Conservation (phyloP, 1,140 invertebrate species). For the Acromyrmex heyeri region DNA sequence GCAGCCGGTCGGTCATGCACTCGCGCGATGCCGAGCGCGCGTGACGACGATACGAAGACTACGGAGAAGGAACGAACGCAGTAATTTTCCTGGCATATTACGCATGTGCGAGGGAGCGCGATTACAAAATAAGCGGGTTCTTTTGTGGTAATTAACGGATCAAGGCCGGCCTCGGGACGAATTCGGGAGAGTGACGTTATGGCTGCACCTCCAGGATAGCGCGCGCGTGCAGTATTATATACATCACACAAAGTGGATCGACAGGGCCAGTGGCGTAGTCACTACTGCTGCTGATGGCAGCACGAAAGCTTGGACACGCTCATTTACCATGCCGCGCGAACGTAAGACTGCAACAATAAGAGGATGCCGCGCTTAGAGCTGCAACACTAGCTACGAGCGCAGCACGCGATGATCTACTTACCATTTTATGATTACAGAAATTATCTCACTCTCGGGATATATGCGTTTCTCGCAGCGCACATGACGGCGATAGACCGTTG, state of each 20-base stretch:
- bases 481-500: neutral
- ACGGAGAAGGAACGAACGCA: constrained; percentile 61
- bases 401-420: constrained; percentile 55
- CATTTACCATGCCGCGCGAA: constrained; percentile 24
- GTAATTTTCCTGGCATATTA: constrained; percentile 83
- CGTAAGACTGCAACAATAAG: constrained; percentile 18
- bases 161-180: constrained; percentile 79
- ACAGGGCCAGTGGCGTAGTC: constrained; percentile 39
- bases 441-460: constrained; percentile 33
- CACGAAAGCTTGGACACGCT: constrained; percentile 35
- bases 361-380: constrained; percentile 24
- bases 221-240: constrained; percentile 10
- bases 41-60: constrained; percentile 68
- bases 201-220: constrained; percentile 30
- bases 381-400: neutral
- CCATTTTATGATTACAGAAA: constrained; percentile 57
- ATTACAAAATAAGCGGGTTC: constrained; percentile 86
- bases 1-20: constrained; percentile 65
- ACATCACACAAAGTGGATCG: constrained; percentile 18
- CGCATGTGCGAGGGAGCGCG: constrained; percentile 80
- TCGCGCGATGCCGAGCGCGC: constrained; percentile 69
- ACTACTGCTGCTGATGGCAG: neutral
- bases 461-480: neutral
- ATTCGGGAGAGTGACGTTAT: constrained; percentile 80
- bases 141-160: constrained; percentile 85